Percentiles rank a stretch among this genome's conserved stretches.
Conservation (phyloP, 2,888 invertebrate species). For the Acanthopleura granulata region DNA sequence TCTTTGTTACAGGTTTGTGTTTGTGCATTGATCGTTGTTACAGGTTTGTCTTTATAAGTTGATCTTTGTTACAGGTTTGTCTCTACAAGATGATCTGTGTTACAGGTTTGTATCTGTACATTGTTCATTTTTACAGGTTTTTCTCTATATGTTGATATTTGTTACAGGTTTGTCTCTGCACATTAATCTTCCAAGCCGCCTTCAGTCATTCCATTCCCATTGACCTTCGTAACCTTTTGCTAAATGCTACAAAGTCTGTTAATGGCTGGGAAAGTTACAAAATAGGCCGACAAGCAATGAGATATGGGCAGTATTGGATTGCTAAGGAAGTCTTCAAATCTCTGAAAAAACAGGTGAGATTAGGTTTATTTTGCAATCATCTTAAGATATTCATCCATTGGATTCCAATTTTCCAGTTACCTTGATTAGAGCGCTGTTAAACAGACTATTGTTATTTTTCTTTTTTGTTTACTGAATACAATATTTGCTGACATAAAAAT, state of each 20-base stretch:
- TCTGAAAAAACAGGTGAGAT: slow-evolving; percentile 72
- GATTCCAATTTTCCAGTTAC: background rate
- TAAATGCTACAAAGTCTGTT: slow-evolving; percentile 35
- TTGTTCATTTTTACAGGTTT: too few relatives aligned
- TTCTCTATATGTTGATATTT: too few relatives aligned
- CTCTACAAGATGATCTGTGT: too few relatives aligned
- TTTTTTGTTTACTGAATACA: too few relatives aligned
- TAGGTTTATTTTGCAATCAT: background rate
- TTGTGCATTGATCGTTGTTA: too few relatives aligned
- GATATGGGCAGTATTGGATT: slow-evolving; percentile 83
- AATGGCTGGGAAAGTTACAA: slow-evolving; percentile 82
- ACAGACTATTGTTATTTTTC: too few relatives aligned
- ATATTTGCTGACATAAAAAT: too few relatives aligned
- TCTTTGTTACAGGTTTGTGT: too few relatives aligned
- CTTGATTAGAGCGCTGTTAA: background rate
- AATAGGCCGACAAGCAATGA: slow-evolving; percentile 86
- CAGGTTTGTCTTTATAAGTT: too few relatives aligned
- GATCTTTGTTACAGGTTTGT: too few relatives aligned
- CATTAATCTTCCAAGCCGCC: slow-evolving; percentile 83
- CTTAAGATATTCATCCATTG: too few relatives aligned
- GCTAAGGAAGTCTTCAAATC: slow-evolving; percentile 78
- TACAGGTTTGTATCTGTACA: too few relatives aligned
- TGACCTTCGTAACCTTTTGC: slow-evolving; percentile 43
- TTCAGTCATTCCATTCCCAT: slow-evolving; percentile 42
- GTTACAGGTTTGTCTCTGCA: slow-evolving; percentile 80